phyloP scores from a whole-genome alignment of 2,113 vertebrate species.

The Pteropus alecto region DNA sequence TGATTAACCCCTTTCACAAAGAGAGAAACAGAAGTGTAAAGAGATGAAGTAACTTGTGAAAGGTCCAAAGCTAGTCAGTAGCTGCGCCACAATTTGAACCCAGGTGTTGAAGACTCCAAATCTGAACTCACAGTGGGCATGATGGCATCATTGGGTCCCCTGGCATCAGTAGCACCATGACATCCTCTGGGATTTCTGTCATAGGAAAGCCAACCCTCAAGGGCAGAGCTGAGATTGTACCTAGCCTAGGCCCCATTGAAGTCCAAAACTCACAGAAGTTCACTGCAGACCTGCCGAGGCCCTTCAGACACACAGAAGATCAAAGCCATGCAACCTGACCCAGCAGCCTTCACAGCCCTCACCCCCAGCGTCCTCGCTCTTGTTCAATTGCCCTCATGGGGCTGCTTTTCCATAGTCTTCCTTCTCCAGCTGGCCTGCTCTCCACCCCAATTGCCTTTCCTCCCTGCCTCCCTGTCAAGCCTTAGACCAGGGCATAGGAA shows the following conservation, averaged over 20 bases:
- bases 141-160: no score
- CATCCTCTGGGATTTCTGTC: neutral
- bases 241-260: neutral
- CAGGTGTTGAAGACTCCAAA: neutral
- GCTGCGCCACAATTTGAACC: neutral
- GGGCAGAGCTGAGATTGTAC: neutral
- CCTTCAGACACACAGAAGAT: neutral
- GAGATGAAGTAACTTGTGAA: neutral
- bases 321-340: neutral
- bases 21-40: neutral
- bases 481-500: neutral
- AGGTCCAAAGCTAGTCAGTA: neutral
- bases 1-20: neutral
- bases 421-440: neutral
- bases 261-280: neutral
- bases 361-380: rapidly evolving
- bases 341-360: neutral
- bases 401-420: neutral
- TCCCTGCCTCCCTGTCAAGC: neutral
- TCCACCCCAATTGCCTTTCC: neutral
- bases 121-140: neutral
- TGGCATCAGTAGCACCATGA: neutral
- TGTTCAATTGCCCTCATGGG: neutral
- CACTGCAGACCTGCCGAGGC: neutral
- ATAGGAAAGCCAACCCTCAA: neutral